phyloP scores from a whole-genome alignment of 2,113 vertebrate genomes.

The Cephalopterus ornatus region DNA sequence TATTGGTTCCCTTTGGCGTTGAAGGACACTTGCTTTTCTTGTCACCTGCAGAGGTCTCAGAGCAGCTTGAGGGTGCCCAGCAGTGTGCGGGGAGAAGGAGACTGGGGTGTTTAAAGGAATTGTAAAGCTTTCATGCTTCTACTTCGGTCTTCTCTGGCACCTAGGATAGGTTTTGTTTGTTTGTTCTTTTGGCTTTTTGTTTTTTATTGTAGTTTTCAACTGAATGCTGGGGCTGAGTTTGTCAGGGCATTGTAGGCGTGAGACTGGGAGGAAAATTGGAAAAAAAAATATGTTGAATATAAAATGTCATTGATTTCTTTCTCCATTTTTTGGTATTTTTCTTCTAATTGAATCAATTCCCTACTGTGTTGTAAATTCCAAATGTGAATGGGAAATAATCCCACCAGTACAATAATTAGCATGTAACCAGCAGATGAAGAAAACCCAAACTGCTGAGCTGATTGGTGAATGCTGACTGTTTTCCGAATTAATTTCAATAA shows the following conservation, averaged over 20 bases:
- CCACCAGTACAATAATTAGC: conserved; percentile 41
- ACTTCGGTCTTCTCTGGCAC: not conserved
- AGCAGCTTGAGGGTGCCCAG: not conserved
- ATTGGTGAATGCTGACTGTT: conserved; percentile 46
- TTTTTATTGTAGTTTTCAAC: not conserved
- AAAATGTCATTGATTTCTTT: conserved; percentile 18
- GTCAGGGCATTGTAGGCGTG: not conserved
- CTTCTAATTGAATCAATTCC: conserved; percentile 49
- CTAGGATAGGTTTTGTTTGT: not conserved
- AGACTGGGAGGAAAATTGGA: not conserved
- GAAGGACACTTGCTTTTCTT: not conserved
- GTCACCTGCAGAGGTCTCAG: not conserved
- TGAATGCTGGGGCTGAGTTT: not conserved
- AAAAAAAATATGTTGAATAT: not conserved
- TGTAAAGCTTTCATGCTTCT: not conserved
- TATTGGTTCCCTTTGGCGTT: not conserved
- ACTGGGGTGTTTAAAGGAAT: not conserved
- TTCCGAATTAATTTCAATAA: conserved; percentile 54
- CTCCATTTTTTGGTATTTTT: not conserved
- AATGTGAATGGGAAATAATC: conserved; percentile 51
- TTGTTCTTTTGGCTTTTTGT: not conserved
- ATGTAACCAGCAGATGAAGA: conserved; percentile 28
- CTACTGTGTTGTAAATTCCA: conserved; percentile 17
- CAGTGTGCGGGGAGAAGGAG: not conserved
- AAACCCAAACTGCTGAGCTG: conserved; percentile 23